Evolutionary conservation across 2,113 vertebrate genomes (phyloP).

Genomic region (Rattus rattus): DNA sequence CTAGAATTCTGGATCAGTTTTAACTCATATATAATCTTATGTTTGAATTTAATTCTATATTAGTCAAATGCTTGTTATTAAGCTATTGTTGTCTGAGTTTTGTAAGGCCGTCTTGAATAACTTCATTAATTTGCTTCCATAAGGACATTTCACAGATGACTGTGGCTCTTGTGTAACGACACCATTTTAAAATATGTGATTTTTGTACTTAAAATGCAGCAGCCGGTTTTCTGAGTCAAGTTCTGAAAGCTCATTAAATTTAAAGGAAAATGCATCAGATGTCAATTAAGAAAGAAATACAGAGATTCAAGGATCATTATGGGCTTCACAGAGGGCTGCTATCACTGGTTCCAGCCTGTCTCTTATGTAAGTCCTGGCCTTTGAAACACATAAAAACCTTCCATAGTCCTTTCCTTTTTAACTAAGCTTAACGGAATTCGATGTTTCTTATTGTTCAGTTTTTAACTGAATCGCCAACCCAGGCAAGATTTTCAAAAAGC

Average conservation of each 20-base stretch:
- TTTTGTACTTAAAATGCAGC: conserved; percentile 6
- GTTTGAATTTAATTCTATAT: conserved; percentile 8
- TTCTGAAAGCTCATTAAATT: background rate
- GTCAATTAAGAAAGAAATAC: background rate
- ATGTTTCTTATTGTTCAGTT: background rate
- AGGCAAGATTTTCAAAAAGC: conserved; percentile 17
- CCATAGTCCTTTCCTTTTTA: background rate
- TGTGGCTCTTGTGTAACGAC: background rate
- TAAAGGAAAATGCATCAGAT: background rate
- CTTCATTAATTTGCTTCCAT: background rate
- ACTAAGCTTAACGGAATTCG: background rate
- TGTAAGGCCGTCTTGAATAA: background rate
- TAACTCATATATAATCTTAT: background rate
- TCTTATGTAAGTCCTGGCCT: background rate
- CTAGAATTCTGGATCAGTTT: background rate
- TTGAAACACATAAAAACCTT: background rate
- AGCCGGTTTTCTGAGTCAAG: background rate
- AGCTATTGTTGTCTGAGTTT: background rate
- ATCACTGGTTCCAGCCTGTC: background rate
- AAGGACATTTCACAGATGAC: conserved; percentile 10
- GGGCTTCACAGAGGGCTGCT: background rate
- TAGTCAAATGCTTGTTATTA: background rate
- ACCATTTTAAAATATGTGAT: conserved; percentile 8
- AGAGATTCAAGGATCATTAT: background rate
- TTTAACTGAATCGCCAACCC: background rate